Evolutionary conservation across 2,888 invertebrate species (phyloP).

Genomic region (Diarsia mendica): DNA sequence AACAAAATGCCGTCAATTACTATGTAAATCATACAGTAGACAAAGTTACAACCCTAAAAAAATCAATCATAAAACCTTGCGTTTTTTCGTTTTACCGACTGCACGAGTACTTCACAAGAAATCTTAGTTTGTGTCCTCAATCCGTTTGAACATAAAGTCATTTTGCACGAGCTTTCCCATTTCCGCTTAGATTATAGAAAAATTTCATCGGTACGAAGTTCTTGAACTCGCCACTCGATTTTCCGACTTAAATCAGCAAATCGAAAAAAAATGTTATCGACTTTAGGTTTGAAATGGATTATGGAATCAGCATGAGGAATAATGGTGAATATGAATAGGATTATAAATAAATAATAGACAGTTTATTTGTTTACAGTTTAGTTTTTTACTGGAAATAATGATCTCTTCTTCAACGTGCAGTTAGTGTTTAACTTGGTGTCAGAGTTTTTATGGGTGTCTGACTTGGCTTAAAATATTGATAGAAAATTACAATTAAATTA

Average conservation of each 20-base stretch:
- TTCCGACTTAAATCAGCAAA: conserved; percentile 53
- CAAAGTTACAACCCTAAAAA: conserved; percentile 3
- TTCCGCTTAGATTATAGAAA: conserved; percentile 66
- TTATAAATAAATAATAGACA: background rate
- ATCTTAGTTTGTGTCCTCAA: conserved; percentile 52
- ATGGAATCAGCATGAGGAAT: background rate
- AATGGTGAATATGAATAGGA: no score
- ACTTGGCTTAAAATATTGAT: no score
- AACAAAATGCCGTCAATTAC: background rate
- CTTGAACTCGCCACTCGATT: conserved; percentile 62
- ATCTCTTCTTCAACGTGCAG: no score
- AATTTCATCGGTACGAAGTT: conserved; percentile 59
- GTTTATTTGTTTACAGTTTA: background rate
- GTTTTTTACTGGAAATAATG: no score
- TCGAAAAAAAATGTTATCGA: conserved; percentile 37
- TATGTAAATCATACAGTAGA: background rate
- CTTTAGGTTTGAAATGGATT: conserved; percentile 18
- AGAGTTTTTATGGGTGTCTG: no score
- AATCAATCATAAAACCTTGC: conserved; percentile 25
- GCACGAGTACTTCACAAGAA: conserved; percentile 37
- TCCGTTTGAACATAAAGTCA: conserved; percentile 59
- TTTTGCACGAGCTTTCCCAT: conserved; percentile 62
- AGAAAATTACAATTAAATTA: no score
- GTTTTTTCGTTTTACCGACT: conserved; percentile 20
- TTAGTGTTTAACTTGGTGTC: no score